Evolutionary conservation across 2,797 vertebrate genomes (phyloP).

Genomic region (Propithecus perrieri): DNA sequence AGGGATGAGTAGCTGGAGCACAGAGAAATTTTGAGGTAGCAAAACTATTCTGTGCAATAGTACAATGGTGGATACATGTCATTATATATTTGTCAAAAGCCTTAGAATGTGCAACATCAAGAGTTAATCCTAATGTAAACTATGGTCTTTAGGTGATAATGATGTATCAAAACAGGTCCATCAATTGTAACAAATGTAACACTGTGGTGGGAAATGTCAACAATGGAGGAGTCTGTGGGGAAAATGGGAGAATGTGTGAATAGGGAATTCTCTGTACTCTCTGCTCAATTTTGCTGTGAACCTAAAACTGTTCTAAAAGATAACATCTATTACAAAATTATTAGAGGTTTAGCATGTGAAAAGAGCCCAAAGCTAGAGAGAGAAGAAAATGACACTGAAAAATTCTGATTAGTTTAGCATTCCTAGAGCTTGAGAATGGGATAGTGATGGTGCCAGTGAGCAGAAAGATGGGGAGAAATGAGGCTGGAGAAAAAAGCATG

Average conservation of each 20-base stretch:
- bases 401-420: background rate
- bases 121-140: background rate
- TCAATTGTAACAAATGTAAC: background rate
- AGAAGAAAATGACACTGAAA: background rate
- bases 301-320: background rate
- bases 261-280: background rate
- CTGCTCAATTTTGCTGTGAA: background rate
- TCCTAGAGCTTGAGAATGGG: background rate
- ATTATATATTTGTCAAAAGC: background rate
- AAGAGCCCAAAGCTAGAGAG: background rate
- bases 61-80: background rate
- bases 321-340: background rate
- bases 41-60: background rate
- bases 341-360: background rate
- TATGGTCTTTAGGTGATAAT: background rate
- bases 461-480: background rate
- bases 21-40: background rate
- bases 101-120: background rate
- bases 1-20: background rate
- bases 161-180: background rate
- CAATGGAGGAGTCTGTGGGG: background rate
- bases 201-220: background rate
- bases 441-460: background rate
- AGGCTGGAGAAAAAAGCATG: background rate
- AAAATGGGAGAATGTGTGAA: background rate